phyloP scores from a whole-genome alignment of 1,140 invertebrate species.

The Zophobas atratus region DNA sequence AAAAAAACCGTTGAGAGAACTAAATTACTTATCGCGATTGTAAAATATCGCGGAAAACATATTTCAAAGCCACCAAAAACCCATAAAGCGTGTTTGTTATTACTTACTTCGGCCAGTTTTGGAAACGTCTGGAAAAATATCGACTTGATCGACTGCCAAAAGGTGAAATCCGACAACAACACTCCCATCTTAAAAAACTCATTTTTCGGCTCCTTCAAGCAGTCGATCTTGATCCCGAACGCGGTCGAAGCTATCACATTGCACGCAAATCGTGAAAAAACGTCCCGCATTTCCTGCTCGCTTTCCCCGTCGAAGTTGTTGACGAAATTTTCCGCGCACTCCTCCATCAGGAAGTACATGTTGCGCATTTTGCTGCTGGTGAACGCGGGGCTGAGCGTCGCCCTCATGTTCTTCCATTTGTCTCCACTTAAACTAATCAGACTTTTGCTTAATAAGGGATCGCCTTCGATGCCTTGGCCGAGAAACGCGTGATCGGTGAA shows the following conservation, averaged over 20 bases:
- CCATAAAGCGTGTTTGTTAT: background rate
- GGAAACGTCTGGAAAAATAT: background rate
- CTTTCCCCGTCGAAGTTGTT: slow-evolving; percentile 57
- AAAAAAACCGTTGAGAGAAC: too few relatives aligned
- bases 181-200: slow-evolving; percentile 69
- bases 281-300: slow-evolving; percentile 58
- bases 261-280: slow-evolving; percentile 71
- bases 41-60: too few relatives aligned
- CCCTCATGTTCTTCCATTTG: slow-evolving; percentile 67
- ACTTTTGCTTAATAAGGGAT: slow-evolving; percentile 62
- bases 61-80: background rate
- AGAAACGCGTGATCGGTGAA: slow-evolving; percentile 61
- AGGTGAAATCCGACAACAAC: slow-evolving; percentile 6
- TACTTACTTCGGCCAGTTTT: background rate
- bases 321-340: slow-evolving; percentile 61
- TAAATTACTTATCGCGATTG: too few relatives aligned
- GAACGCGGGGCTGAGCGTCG: slow-evolving; percentile 66
- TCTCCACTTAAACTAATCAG: slow-evolving; percentile 57
- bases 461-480: slow-evolving; percentile 47
- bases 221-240: slow-evolving; percentile 72
- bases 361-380: slow-evolving; percentile 67
- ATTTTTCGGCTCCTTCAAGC: slow-evolving; percentile 69
- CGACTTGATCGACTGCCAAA: background rate
- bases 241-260: slow-evolving; percentile 72
- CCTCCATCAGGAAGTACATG: slow-evolving; percentile 64